These are phyloP conservation scores for Lepidostoma basale DNA, from an alignment of 1,140 invertebrate genomes.

Conservation along the genomic window DNA sequence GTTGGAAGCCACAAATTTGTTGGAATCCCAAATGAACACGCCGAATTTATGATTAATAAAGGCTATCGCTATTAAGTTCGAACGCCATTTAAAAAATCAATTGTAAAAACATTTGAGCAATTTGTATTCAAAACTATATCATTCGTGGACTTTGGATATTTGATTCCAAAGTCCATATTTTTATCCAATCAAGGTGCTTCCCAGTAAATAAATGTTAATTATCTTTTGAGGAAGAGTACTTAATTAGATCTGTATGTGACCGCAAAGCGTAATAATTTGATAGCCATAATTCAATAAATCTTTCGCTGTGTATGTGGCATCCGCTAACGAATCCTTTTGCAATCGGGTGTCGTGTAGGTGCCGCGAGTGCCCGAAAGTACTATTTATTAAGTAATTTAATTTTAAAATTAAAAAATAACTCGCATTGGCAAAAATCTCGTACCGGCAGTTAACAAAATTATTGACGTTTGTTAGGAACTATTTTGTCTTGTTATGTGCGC, in stretches of 20 bases:
- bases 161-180: no score
- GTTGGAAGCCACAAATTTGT: no score
- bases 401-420: slow-evolving; percentile 9
- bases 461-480: slow-evolving; percentile 15
- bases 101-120: no score
- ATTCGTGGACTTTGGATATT: no score
- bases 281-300: slow-evolving; percentile 31
- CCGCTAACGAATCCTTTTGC: slow-evolving; percentile 34
- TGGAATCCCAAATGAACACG: no score
- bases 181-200: no score
- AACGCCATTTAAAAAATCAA: no score
- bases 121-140: no score
- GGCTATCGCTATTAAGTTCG: no score
- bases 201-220: no score
- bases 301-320: slow-evolving; percentile 42
- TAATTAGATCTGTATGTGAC: background rate
- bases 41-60: no score
- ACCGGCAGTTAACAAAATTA: slow-evolving; percentile 9
- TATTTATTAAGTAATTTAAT: slow-evolving; percentile 23
- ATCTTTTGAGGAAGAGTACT: background rate
- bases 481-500: slow-evolving; percentile 45
- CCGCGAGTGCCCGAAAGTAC: slow-evolving; percentile 21
- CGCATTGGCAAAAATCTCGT: background rate
- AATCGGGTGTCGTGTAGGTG: slow-evolving; percentile 26
- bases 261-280: background rate